phyloP scores from a whole-genome alignment of 2,113 vertebrate species.

The Myrmecophaga tridactyla region DNA sequence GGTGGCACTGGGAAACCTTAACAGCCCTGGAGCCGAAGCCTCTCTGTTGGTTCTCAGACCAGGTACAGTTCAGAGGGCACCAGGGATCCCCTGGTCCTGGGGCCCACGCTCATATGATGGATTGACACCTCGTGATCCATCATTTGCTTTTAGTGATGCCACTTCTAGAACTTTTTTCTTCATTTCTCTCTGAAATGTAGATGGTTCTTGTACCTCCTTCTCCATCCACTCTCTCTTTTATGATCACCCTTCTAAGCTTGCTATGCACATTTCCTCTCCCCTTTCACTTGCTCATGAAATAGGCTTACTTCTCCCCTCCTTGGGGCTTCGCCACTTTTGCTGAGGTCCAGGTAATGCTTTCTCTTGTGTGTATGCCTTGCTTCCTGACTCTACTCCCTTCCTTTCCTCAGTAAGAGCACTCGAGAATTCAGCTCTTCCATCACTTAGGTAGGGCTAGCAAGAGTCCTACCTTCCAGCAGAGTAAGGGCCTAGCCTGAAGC shows the following conservation, averaged over 20 bases:
- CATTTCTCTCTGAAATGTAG: background rate
- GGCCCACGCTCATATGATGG: background rate
- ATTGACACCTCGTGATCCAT: constrained; percentile 35
- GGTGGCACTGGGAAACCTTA: constrained; percentile 60
- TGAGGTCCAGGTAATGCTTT: background rate
- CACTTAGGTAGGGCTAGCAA: background rate
- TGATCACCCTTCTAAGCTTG: background rate
- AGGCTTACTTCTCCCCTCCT: background rate
- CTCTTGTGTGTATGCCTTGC: background rate
- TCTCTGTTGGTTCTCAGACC: constrained; percentile 64
- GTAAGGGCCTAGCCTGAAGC: background rate
- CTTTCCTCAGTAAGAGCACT: background rate
- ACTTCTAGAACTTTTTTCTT: background rate
- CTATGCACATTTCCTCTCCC: background rate
- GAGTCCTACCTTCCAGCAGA: background rate
- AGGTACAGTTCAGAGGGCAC: constrained; percentile 50
- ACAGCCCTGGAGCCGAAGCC: background rate
- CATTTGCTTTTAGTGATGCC: background rate
- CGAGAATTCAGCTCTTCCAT: constrained; percentile 40
- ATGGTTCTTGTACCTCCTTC: background rate
- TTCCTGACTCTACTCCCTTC: background rate
- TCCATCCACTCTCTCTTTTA: background rate
- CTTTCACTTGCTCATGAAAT: background rate
- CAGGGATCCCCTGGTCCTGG: background rate
- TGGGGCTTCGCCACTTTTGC: background rate